Base-by-base conservation (phyloP, 1,140 invertebrate species). In the Drosophila littoralis region DNA sequence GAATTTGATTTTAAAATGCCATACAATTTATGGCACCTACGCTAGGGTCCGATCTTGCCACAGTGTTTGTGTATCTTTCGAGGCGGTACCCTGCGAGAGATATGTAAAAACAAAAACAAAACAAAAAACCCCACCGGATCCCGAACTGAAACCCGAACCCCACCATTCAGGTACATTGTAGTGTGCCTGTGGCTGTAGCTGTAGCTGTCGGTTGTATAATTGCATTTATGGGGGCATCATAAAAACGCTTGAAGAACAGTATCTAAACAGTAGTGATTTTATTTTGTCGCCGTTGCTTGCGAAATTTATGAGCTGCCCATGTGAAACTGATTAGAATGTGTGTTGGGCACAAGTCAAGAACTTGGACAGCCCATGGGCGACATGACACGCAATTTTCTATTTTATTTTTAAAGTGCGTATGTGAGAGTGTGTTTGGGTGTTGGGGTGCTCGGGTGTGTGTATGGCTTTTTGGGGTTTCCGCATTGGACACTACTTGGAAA, bases 251-350 rank as follows among this genome's bases (percentile, higher is more conserved):
- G 48, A 85, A 86, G 82, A 86, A 75, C 78, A 85, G 80, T 88
- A 88, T 88, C 83, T 88, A 88, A 83, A 88, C 84, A 89, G 83
- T 89, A 89, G 83, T 88, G 83, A 88, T 88, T 88, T 88, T 79
- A 77, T 80, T 48, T 84, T 52, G 74, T 79, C 63, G 70, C 75
- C 60, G 50, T 15, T 48, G 58, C 67, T 78, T 77, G 77, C 77
- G 57, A 79, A 88, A 88, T 88, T 88, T 88, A 88, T 88, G 83
- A 72, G 79, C 80, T 77, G 79, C 67, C 81, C 82, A 88, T 88
- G 83, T 88, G 79, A 79, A 88, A 86, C 83, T 88, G 83, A 88
- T 88, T 88, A 88, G 69, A 76, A 78, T 22, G 60, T 46, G 40
- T 57, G 61, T 48, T 54, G 57, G 38, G 67, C 45, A n/a, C 28